Evolutionary conservation across 2,113 vertebrate species (phyloP).

Genomic region (Phrynocephalus versicolor): DNA sequence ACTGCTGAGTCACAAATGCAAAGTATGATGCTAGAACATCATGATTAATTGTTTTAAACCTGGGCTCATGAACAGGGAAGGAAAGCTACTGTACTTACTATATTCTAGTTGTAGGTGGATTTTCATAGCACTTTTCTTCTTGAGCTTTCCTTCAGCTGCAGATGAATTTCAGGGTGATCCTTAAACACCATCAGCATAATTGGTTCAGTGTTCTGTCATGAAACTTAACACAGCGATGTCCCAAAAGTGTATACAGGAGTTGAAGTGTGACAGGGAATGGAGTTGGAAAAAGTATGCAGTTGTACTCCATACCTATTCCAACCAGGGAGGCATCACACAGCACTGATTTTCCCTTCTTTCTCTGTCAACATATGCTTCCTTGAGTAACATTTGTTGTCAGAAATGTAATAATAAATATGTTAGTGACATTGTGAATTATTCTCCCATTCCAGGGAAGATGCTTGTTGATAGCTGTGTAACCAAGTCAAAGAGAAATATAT

Average conservation of each 20-base stretch:
- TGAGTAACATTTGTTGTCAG: neutral
- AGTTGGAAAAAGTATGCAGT: neutral
- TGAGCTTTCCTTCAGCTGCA: conserved; percentile 21
- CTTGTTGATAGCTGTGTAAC: neutral
- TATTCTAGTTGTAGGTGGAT: neutral
- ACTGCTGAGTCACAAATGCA: neutral
- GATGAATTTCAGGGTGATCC: conserved; percentile 9
- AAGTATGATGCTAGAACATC: neutral
- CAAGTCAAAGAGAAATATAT: neutral
- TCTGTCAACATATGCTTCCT: neutral
- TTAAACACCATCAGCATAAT: conserved; percentile 39
- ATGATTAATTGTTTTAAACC: neutral
- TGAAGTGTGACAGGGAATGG: neutral
- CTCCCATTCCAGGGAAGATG: neutral
- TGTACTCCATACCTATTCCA: neutral
- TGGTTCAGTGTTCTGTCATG: conserved; percentile 1
- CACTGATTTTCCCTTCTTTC: neutral
- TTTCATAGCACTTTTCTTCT: neutral
- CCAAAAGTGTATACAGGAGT: neutral
- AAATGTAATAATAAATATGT: too few species aligned
- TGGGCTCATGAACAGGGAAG: neutral
- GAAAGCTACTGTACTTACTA: neutral
- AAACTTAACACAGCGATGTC: conserved; percentile 25
- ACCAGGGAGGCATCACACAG: neutral
- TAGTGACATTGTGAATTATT: neutral